These are phyloP conservation scores for Callionymus lyra DNA, from an alignment of 2,113 vertebrate species.

Conservation along the genomic window DNA sequence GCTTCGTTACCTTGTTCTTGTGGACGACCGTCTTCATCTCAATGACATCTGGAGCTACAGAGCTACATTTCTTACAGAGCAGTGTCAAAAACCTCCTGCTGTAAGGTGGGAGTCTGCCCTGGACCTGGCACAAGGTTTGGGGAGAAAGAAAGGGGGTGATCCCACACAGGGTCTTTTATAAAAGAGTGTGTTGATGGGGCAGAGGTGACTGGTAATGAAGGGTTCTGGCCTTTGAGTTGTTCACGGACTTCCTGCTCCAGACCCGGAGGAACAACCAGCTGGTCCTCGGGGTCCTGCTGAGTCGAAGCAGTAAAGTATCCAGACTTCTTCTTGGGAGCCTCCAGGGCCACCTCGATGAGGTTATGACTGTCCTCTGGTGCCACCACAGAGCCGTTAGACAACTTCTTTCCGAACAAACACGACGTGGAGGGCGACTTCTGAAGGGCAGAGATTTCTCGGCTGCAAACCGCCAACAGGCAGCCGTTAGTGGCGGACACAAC, in stretches of 20 bases:
- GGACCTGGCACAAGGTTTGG: constrained; percentile 36
- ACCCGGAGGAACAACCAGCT: constrained; percentile 83
- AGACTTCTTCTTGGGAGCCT: constrained; percentile 90
- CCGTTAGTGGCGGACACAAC: constrained; percentile 75
- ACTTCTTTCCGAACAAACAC: constrained; percentile 87
- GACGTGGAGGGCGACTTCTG: constrained; percentile 86
- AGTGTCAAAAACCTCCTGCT: constrained; percentile 89
- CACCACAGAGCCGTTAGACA: constrained; percentile 90
- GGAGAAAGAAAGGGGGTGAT: constrained; percentile 58
- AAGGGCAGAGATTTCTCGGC: constrained; percentile 77
- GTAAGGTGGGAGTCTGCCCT: constrained; percentile 42
- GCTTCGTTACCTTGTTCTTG: too few species aligned
- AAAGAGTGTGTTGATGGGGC: constrained; percentile 41
- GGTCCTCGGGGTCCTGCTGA: constrained; percentile 90
- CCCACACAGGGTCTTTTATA: constrained; percentile 61
- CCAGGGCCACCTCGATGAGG: constrained; percentile 89
- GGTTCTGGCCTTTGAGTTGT: constrained; percentile 73
- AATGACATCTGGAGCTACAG: too few species aligned
- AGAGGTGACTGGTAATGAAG: constrained; percentile 50
- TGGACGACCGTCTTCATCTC: too few species aligned
- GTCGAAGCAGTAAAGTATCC: constrained; percentile 92
- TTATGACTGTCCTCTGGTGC: constrained; percentile 89
- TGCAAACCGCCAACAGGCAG: constrained; percentile 68
- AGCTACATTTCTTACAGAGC: constrained; percentile 68
- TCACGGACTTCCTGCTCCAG: constrained; percentile 89